A percentile compares a stretch with the other conserved stretches of the same genome.
Evolutionary conservation across 2,113 vertebrate species (phyloP).

Genomic region (Channa maculata): DNA sequence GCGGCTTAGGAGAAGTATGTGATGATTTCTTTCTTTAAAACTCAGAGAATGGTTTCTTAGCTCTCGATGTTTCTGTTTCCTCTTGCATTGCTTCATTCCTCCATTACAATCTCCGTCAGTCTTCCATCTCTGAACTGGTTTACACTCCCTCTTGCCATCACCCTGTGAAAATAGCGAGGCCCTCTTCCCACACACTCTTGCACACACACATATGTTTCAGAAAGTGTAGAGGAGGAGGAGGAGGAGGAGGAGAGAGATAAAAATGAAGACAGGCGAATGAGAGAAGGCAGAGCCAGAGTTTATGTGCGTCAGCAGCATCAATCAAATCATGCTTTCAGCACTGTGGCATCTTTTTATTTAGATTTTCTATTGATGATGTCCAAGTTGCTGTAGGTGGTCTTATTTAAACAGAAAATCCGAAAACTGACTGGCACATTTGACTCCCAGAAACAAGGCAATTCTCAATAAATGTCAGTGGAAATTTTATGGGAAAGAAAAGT

Average conservation of each 20-base stretch:
- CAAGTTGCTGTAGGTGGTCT: too few species aligned
- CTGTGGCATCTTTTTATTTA: neutral
- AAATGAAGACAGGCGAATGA: neutral
- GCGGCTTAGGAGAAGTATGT: too few species aligned
- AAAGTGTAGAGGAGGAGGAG: conserved; percentile 17
- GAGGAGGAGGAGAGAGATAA: neutral
- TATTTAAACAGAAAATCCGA: neutral
- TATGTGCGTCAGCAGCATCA: neutral
- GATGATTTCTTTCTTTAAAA: too few species aligned
- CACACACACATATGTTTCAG: conserved; percentile 18
- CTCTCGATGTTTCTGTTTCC: neutral
- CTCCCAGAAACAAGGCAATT: neutral
- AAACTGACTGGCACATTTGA: neutral
- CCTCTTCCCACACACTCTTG: conserved; percentile 15
- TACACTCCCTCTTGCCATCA: conserved; percentile 16
- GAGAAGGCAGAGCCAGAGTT: neutral
- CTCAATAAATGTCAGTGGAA: too few species aligned
- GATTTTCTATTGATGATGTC: neutral
- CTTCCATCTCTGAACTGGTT: conserved; percentile 28
- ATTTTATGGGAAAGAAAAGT: too few species aligned
- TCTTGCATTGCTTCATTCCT: conserved; percentile 9
- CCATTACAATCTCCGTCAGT: conserved; percentile 14
- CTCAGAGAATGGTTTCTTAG: conserved; percentile 20
- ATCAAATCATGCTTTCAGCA: conserved; percentile 5
- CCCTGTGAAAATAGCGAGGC: conserved; percentile 37